phyloP scores from a whole-genome alignment of 2,113 vertebrate genomes.

The Monarcha castaneiventris region DNA sequence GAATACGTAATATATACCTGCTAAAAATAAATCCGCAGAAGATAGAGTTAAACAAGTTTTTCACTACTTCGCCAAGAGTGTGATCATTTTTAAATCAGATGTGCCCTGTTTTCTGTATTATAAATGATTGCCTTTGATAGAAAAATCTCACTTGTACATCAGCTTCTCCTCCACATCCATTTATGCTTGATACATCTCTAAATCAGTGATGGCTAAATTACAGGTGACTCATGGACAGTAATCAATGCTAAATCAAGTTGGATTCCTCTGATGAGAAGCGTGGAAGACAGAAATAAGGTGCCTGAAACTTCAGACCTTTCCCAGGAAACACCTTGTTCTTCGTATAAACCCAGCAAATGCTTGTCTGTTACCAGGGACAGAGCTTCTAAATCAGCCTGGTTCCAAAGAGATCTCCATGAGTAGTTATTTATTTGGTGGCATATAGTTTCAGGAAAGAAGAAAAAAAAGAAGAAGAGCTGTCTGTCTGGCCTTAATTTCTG shows the following conservation, averaged over 20 bases:
- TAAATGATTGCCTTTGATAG: not conserved
- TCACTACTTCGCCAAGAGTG: not conserved
- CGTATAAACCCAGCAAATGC: not conserved
- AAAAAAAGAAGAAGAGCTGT: not conserved
- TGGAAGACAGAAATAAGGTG: not conserved
- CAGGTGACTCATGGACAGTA: not conserved
- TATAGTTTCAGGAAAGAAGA: not conserved
- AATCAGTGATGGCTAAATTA: not conserved
- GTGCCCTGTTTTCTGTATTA: not conserved
- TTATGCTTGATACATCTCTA: not conserved
- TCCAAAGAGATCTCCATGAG: not conserved
- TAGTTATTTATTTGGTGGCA: not conserved
- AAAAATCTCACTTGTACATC: not conserved
- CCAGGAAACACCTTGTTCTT: not conserved
- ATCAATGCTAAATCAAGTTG: not conserved
- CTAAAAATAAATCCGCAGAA: not conserved
- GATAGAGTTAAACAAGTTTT: not conserved
- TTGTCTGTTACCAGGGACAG: not conserved
- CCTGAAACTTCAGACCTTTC: not conserved
- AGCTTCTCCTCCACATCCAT: not conserved
- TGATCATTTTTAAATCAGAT: not conserved
- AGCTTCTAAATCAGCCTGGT: not conserved
- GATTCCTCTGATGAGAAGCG: not conserved
- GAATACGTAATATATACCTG: not conserved
- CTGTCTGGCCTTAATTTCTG: not conserved